phyloP scores from a whole-genome alignment of 2,888 invertebrate species.

The Dicycla oo region DNA sequence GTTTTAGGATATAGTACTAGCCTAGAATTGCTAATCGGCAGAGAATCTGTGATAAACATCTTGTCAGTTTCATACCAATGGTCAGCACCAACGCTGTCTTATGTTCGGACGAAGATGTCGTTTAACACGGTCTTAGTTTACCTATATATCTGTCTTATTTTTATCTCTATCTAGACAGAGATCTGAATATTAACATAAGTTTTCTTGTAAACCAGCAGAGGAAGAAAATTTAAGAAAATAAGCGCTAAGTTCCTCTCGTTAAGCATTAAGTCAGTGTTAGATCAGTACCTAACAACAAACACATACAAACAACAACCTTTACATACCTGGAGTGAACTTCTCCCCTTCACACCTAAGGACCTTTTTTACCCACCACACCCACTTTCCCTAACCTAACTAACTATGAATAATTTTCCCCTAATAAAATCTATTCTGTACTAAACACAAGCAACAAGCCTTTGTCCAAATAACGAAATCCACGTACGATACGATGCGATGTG shows the following conservation, averaged over 20 bases:
- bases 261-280: background rate
- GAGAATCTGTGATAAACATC: background rate
- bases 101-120: background rate
- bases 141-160: background rate
- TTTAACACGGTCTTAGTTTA: background rate
- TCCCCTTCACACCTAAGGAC: background rate
- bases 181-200: background rate
- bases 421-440: constrained; percentile 60
- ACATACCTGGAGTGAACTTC: background rate
- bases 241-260: background rate
- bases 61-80: background rate
- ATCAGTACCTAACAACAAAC: background rate
- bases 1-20: background rate
- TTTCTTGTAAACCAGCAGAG: background rate
- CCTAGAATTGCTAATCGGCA: background rate
- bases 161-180: background rate
- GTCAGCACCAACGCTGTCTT: background rate
- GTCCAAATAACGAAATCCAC: constrained; percentile 67
- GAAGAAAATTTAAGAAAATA: background rate
- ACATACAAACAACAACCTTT: background rate
- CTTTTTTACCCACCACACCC: background rate
- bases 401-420: constrained; percentile 58
- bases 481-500: constrained; percentile 57
- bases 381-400: constrained; percentile 2
- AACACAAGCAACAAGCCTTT: constrained; percentile 51